phyloP scores from a whole-genome alignment of 2,888 invertebrate genomes.

The Lasioglossum villosulum region DNA sequence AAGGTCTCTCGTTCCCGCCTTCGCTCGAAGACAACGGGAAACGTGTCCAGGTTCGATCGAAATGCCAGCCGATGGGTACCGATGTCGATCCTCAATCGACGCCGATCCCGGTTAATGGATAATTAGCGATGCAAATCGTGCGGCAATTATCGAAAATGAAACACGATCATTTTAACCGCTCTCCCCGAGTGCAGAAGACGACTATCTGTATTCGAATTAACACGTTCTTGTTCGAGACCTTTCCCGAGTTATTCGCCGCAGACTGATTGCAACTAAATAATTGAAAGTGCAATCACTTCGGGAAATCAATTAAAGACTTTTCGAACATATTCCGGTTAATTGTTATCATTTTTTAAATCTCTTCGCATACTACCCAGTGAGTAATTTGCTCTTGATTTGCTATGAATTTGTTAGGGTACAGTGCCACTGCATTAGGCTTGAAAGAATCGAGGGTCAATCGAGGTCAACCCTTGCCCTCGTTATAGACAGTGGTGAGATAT shows the following conservation, averaged over 20 bases:
- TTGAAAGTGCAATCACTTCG: not conserved
- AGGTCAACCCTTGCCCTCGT: no score
- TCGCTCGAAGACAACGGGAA: slow-evolving; percentile 41
- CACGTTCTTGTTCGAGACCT: not conserved
- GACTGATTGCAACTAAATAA: not conserved
- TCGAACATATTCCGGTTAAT: not conserved
- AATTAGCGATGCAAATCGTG: slow-evolving; percentile 47
- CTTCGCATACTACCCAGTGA: not conserved
- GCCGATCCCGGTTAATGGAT: slow-evolving; percentile 45
- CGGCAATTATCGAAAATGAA: slow-evolving; percentile 3
- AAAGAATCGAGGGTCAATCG: no score
- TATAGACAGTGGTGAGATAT: no score
- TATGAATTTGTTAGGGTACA: no score
- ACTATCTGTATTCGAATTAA: not conserved
- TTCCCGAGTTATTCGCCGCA: not conserved
- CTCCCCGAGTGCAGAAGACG: not conserved
- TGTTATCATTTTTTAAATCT: not conserved
- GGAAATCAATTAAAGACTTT: not conserved
- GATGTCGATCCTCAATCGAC: slow-evolving; percentile 48
- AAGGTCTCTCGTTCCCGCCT: slow-evolving; percentile 73
- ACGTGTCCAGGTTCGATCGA: slow-evolving; percentile 28
- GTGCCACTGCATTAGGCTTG: no score
- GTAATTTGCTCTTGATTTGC: no score
- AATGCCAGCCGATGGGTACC: slow-evolving; percentile 33
- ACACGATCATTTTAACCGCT: not conserved